A percentile compares a stretch with the other conserved stretches of the same genome.
Evolutionary conservation across 2,888 invertebrate genomes (phyloP).

Genomic region (Mellilla xanthometata): DNA sequence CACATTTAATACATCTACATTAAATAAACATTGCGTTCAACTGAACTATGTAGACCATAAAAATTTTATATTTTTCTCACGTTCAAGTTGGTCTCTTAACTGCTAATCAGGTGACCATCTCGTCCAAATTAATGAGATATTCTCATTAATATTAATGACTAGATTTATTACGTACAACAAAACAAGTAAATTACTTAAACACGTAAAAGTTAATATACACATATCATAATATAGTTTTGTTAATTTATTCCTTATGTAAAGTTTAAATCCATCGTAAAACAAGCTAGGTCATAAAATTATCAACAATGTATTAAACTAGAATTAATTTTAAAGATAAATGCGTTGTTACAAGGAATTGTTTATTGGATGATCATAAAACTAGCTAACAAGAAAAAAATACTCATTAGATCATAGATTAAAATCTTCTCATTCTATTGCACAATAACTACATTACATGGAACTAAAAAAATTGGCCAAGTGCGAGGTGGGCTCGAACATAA

Average conservation of each 20-base stretch:
- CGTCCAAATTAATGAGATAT: slow-evolving; percentile 16
- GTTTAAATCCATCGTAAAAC: slow-evolving; percentile 15
- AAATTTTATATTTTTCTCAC: slow-evolving; percentile 39
- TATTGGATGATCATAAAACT: slow-evolving; percentile 1
- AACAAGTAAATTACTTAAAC: slow-evolving; percentile 1
- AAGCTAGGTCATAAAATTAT: slow-evolving; percentile 8
- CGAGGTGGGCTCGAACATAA: too few species aligned
- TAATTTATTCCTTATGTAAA: slow-evolving; percentile 20
- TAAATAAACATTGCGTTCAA: slow-evolving; percentile 35
- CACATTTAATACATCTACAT: slow-evolving; percentile 29
- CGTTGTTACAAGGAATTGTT: slow-evolving; percentile 1
- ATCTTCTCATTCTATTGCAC: too few species aligned
- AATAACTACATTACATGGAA: too few species aligned
- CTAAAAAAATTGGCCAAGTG: too few species aligned
- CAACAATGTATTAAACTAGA: slow-evolving; percentile 3
- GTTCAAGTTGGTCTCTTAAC: slow-evolving; percentile 21
- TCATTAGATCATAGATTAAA: not conserved
- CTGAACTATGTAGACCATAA: slow-evolving; percentile 31
- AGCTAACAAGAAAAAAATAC: slow-evolving; percentile 1
- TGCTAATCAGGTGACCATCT: slow-evolving; percentile 28
- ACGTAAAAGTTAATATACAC: slow-evolving; percentile 2
- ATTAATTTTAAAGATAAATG: not conserved
- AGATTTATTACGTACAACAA: not conserved
- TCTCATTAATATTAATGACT: slow-evolving; percentile 1
- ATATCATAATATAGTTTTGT: slow-evolving; percentile 12